Conservation (phyloP, 1,140 invertebrate genomes). For the Sarcophaga bullata region DNA sequence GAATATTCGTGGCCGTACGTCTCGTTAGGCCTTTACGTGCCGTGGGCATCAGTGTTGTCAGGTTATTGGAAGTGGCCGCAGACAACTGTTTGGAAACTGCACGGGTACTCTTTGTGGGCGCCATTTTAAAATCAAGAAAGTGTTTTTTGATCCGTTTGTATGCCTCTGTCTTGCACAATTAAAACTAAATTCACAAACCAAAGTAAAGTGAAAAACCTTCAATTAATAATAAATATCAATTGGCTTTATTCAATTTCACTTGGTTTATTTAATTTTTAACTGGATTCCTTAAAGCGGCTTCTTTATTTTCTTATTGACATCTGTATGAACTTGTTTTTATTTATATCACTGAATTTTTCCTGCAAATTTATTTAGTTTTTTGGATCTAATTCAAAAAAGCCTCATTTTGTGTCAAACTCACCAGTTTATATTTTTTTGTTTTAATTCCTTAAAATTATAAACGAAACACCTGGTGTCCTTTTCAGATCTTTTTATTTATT, state of each 20-base stretch:
- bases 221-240: not conserved
- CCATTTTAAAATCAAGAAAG: conserved; percentile 56
- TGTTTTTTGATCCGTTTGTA: not conserved
- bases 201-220: not conserved
- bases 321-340: not conserved
- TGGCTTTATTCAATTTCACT: not conserved
- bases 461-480: not conserved
- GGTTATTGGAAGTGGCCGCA: conserved; percentile 28
- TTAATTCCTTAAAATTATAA: no score
- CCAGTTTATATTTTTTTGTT: no score
- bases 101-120: conserved; percentile 58
- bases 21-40: conserved; percentile 65
- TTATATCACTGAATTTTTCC: not conserved
- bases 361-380: not conserved
- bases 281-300: not conserved
- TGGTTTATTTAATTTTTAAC: not conserved
- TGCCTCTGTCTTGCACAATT: not conserved
- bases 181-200: not conserved
- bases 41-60: conserved; percentile 50
- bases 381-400: not conserved
- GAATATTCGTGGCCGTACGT: conserved; percentile 57
- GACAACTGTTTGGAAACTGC: conserved; percentile 48
- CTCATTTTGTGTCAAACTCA: not conserved
- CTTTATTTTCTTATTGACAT: not conserved
- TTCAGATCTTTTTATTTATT: conserved; percentile 27